A percentile compares a stretch with the other conserved stretches of the same genome.
These are phyloP conservation scores for Gallinago media DNA, from an alignment of 2,113 vertebrate species.

Conservation along the genomic window DNA sequence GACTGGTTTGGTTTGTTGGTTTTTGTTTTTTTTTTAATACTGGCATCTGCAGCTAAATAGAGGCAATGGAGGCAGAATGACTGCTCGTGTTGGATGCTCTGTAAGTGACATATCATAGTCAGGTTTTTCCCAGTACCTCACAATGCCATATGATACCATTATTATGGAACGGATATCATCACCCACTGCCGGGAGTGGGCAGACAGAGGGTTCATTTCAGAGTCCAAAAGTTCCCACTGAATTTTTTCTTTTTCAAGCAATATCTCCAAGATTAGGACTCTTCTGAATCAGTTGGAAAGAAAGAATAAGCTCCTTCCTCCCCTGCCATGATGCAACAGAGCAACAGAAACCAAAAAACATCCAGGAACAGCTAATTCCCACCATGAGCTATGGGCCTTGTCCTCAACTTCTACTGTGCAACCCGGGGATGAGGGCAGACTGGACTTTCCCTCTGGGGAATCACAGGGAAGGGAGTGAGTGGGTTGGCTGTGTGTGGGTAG, in stretches of 20 bases:
- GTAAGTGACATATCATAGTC: background rate
- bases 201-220: background rate
- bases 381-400: background rate
- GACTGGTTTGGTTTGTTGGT: too few species aligned
- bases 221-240: background rate
- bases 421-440: background rate
- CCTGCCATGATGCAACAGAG: background rate
- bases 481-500: rapidly evolving
- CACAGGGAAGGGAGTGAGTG: background rate
- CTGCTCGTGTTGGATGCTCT: background rate
- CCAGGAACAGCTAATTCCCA: background rate
- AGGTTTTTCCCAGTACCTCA: background rate
- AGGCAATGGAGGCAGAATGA: background rate
- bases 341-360: background rate
- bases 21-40: background rate
- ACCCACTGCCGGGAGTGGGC: background rate
- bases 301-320: background rate
- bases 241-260: background rate
- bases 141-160: background rate
- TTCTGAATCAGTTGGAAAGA: background rate
- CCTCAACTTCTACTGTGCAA: background rate
- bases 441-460: background rate
- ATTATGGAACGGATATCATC: background rate
- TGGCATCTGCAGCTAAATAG: background rate
- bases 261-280: background rate